Conservation (phyloP, 1,140 invertebrate genomes). For the Lucilia cuprina region DNA sequence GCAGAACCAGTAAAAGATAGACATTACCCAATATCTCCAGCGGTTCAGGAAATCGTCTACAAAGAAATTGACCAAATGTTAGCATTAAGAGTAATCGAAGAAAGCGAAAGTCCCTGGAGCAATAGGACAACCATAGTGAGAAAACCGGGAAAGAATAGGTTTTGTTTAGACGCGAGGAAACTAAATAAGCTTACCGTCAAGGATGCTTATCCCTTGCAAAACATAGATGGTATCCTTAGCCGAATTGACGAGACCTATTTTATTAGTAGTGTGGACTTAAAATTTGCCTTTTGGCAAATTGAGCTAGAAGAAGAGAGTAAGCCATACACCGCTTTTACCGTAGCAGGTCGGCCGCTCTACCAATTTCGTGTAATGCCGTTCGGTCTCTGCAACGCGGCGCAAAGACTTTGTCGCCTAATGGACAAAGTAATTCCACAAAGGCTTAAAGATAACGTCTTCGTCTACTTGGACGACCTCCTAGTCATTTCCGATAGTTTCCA, state of each 20-base stretch:
- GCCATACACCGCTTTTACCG: conserved; percentile 63
- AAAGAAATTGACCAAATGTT: not conserved
- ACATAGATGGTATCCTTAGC: too few species aligned
- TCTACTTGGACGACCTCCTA: conserved; percentile 8
- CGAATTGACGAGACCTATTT: too few species aligned
- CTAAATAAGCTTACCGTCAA: conserved; percentile 15
- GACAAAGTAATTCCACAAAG: too few species aligned
- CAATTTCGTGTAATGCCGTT: conserved; percentile 20
- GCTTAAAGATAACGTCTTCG: not conserved
- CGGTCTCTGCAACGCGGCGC: too few species aligned
- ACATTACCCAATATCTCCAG: too few species aligned
- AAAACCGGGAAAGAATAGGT: conserved; percentile 26
- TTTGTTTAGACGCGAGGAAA: conserved; percentile 32
- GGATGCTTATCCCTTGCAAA: too few species aligned
- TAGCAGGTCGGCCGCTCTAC: conserved; percentile 40
- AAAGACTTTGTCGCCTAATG: too few species aligned
- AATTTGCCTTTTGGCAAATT: conserved; percentile 57
- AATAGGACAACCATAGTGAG: not conserved
- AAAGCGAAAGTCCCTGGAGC: conserved; percentile 1
- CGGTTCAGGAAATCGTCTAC: not conserved
- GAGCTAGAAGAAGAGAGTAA: conserved; percentile 44
- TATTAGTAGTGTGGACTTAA: conserved; percentile 44
- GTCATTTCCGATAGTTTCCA: conserved; percentile 50
- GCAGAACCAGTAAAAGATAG: not conserved
- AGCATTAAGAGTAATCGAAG: not conserved